These are phyloP conservation scores for Trachelus iudaicus DNA, from an alignment of 2,888 invertebrate genomes.

Conservation along the genomic window DNA sequence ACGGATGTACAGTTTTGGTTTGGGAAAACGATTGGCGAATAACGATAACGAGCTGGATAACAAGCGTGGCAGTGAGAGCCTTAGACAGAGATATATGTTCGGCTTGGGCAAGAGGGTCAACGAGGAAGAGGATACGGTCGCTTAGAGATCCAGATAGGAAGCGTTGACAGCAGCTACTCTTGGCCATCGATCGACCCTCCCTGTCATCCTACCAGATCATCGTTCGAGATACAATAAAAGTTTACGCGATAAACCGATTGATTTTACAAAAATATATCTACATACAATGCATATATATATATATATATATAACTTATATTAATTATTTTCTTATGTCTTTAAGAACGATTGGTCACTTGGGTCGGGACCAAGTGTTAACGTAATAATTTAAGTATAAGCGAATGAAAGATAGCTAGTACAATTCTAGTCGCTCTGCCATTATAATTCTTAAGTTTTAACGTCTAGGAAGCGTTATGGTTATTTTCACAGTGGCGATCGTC, in stretches of 20 bases:
- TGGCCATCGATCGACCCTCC: neutral
- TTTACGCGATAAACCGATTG: neutral
- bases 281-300: neutral
- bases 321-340: neutral
- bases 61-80: conserved; percentile 22
- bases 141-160: neutral
- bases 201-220: neutral
- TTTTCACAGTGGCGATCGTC: neutral
- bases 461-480: neutral
- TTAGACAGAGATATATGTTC: conserved; percentile 43
- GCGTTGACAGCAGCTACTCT: neutral
- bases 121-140: conserved; percentile 33
- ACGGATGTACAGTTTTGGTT: conserved; percentile 70
- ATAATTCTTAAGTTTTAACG: neutral
- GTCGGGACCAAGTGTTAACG: neutral
- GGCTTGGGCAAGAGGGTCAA: conserved; percentile 47
- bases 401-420: neutral
- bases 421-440: neutral
- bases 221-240: neutral
- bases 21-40: conserved; percentile 68
- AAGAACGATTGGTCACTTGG: neutral
- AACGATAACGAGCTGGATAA: conserved; percentile 57
- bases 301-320: neutral
- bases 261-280: neutral
- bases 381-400: neutral